Evolutionary conservation across 2,888 invertebrate species (phyloP), one percentile per base, ranked within the genome.

Genomic region (Tipula confusa): DNA sequence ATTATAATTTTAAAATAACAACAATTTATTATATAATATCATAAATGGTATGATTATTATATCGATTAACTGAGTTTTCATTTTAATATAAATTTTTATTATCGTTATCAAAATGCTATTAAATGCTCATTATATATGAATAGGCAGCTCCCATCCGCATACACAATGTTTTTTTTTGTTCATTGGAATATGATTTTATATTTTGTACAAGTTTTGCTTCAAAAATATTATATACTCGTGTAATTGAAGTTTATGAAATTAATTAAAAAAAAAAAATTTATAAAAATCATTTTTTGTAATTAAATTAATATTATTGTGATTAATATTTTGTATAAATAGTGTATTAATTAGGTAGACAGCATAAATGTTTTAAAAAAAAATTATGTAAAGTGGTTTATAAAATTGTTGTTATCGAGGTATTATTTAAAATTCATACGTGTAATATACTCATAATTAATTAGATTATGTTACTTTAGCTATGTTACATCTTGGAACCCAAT

Each of bases 81-180:
- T 64, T 64, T 64, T 64, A 64, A 64, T 64, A n/a, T n/a, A 64
- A 64, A 64, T 64, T 64, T 64, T 64, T 64, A 64, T 64, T 64
- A 64, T 64, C 64, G 64, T 64, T 64, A 64, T 64, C 64, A 64
- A 64, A 64, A 64, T 64, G 64, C 64, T 64, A 64, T 64, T 64
- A 64, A 64, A 64, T 64, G 64, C 64, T 64, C 64, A 64, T 64
- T 64, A 64, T 64, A n/a, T n/a, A 24, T 64, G 64, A 64, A 64
- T 24, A 64, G 64, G 24, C 64, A 24, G 64, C 18, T 64, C 18
- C 2, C 64, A 64, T 64, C 15, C 24, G 2, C 43, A 9, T 43
- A 15, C 7, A 15, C n/a, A n/a, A n/a, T n/a, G n/a, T n/a, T n/a
- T n/a, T n/a, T n/a, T n/a, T n/a, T n/a, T n/a, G n/a, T n/a, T n/a